Evolutionary conservation across 2,797 vertebrate species (phyloP), one percentile per base, ranked within the genome.

Genomic region (Myoxocephalus aenaeus): DNA sequence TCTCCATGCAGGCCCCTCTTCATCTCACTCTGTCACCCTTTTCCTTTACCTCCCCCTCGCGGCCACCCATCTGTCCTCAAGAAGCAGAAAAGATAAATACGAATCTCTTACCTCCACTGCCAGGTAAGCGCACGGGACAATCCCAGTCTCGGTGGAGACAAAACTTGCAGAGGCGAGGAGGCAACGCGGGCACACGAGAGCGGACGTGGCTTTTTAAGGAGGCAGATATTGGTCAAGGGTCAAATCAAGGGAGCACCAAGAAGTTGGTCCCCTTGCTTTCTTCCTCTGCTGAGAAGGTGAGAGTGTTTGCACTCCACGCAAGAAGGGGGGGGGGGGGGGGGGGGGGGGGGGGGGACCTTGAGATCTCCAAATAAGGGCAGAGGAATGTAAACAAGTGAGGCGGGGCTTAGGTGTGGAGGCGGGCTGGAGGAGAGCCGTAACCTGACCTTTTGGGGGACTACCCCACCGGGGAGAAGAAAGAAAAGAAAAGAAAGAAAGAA

Each of bases 321-420:
- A 82, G 81, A 69, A 73, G 69, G 65, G 79, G 82, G 78, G 72
- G 70, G 79, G 80, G 88, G 67, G 79, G 82, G 78, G 72, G 70
- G 82, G 78, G 72, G 69, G 65, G 79, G 82, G 78, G 72, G 79
- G 80, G 88, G 83, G 91, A 85, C 89, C 93, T 91, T 90, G 87
- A 73, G 86, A 92, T 92, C 78, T 87, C 93, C 95, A 94, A 95
- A 94, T 95, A 96, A 92, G 94, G 94, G 83, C 91, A 92, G 27
- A 92, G 94, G 95, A 96, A 95, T 94, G 95, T 96, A 96, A 98
- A 97, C 95, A 96, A 13, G 69, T 89, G 87, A 89, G 96, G 96
- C 76, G 94, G 95, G 89, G 93, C 77, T 88, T 83, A 18, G 69
- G 80, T 69, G 85, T 66, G 84, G 82, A 84, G 91, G 92, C 86